These are phyloP conservation scores for Esox niger DNA, from an alignment of 2,113 vertebrate species.

Conservation along the genomic window DNA sequence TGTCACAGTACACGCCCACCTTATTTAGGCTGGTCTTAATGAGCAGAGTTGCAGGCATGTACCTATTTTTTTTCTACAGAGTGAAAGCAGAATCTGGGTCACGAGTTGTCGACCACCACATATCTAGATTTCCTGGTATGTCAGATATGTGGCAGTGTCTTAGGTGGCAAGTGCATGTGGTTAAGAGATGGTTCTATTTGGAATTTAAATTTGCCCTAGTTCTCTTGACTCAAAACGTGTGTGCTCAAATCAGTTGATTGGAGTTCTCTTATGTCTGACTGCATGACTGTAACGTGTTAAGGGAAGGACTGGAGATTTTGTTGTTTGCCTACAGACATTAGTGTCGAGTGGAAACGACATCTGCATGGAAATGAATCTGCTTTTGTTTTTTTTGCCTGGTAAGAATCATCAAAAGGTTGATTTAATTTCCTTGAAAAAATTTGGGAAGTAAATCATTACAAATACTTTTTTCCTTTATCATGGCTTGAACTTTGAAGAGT, in stretches of 20 bases:
- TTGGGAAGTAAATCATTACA: too few species aligned
- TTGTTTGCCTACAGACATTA: slow-evolving; percentile 13
- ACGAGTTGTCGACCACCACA: neutral
- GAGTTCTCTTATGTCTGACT: neutral
- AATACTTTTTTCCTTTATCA: too few species aligned
- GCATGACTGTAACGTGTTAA: neutral
- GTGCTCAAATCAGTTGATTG: neutral
- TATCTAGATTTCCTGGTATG: too few species aligned
- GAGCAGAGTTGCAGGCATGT: neutral
- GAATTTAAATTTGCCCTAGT: too few species aligned
- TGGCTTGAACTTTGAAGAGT: too few species aligned
- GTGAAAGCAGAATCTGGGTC: neutral
- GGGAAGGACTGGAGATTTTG: neutral
- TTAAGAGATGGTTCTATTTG: too few species aligned
- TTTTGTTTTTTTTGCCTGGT: slow-evolving; percentile 34
- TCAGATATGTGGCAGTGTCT: too few species aligned
- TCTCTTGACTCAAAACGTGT: neutral
- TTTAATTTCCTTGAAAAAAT: too few species aligned
- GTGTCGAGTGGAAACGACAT: neutral
- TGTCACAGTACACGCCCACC: neutral
- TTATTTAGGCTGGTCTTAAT: slow-evolving; percentile 17
- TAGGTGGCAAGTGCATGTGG: too few species aligned
- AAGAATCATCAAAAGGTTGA: neutral
- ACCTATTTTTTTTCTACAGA: neutral
- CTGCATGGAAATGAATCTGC: slow-evolving; percentile 9